phyloP scores from a whole-genome alignment of 1,140 invertebrate genomes.

The Druon quercuslanigerum region DNA sequence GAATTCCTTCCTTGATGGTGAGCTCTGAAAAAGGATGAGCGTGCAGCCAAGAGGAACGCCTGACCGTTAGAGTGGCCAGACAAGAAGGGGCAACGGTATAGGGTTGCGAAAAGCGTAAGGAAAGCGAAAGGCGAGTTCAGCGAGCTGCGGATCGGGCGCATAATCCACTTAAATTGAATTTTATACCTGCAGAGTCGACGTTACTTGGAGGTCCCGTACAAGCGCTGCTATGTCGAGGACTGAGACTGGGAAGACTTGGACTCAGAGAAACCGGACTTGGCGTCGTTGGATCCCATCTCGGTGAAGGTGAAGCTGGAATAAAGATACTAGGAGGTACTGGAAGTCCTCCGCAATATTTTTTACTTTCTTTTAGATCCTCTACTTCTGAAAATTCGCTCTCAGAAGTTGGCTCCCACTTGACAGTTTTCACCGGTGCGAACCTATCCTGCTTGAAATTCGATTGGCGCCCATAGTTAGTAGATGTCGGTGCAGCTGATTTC shows the following conservation, averaged over 20 bases:
- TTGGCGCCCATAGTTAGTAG: slow-evolving; percentile 39
- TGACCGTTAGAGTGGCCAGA: neutral
- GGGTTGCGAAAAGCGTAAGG: slow-evolving; percentile 37
- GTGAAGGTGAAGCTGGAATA: slow-evolving; percentile 65
- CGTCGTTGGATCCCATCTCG: slow-evolving; percentile 77
- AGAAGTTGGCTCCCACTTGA: slow-evolving; percentile 81
- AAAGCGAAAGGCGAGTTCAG: slow-evolving; percentile 32
- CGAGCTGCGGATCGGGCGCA: slow-evolving; percentile 28
- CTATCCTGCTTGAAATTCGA: slow-evolving; percentile 48
- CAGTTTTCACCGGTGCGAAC: slow-evolving; percentile 73
- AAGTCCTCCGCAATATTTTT: slow-evolving; percentile 63
- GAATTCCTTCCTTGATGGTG: neutral
- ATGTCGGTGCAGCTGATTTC: slow-evolving; percentile 45
- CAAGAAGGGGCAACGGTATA: slow-evolving; percentile 19
- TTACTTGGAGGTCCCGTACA: slow-evolving; percentile 69
- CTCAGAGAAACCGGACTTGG: slow-evolving; percentile 78
- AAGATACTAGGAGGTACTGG: slow-evolving; percentile 70
- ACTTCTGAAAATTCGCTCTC: slow-evolving; percentile 80
- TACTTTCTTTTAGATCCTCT: slow-evolving; percentile 70
- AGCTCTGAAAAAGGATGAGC: slow-evolving; percentile 35
- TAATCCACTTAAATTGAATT: slow-evolving; percentile 37
- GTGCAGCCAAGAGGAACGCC: slow-evolving; percentile 9
- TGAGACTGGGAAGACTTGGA: slow-evolving; percentile 78
- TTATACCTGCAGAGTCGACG: slow-evolving; percentile 72
- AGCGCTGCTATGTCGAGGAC: slow-evolving; percentile 70